Conservation (phyloP, 2,888 invertebrate species). For the Acanthosepion pharaonis region DNA sequence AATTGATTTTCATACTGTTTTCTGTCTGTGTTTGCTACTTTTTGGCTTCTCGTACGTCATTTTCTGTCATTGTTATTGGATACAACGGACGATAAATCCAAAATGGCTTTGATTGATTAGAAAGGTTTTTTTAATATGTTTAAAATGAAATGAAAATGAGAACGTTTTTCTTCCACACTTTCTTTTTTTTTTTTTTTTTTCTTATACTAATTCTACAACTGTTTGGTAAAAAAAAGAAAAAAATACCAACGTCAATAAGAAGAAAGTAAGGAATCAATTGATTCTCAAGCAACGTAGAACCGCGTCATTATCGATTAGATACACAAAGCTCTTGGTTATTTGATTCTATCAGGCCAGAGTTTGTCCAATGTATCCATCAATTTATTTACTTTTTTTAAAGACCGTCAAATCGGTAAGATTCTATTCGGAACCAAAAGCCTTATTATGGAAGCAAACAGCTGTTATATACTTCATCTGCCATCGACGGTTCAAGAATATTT, state of each 20-base stretch:
- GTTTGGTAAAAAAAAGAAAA: background rate
- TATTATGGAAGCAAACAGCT: background rate
- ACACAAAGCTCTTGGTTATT: background rate
- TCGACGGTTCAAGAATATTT: background rate
- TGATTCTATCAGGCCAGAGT: background rate
- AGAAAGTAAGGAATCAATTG: background rate
- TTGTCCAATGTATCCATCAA: background rate
- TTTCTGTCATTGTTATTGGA: background rate
- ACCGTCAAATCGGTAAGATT: background rate
- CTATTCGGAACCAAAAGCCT: background rate
- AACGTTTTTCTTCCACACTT: background rate
- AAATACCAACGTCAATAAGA: background rate
- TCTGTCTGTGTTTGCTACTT: background rate
- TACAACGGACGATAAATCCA: background rate
- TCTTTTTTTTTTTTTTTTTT: background rate
- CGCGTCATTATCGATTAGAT: background rate
- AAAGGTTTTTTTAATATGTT: no score
- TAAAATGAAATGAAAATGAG: no score
- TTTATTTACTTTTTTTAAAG: background rate
- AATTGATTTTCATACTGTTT: background rate
- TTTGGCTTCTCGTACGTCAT: background rate
- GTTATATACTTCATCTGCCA: background rate
- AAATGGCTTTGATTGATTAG: no score
- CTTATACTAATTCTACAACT: background rate
- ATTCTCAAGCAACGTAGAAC: background rate